Percentiles rank a stretch among this genome's conserved stretches.
Evolutionary conservation across 2,888 invertebrate genomes (phyloP).

Genomic region (Syrphus vitripennis): DNA sequence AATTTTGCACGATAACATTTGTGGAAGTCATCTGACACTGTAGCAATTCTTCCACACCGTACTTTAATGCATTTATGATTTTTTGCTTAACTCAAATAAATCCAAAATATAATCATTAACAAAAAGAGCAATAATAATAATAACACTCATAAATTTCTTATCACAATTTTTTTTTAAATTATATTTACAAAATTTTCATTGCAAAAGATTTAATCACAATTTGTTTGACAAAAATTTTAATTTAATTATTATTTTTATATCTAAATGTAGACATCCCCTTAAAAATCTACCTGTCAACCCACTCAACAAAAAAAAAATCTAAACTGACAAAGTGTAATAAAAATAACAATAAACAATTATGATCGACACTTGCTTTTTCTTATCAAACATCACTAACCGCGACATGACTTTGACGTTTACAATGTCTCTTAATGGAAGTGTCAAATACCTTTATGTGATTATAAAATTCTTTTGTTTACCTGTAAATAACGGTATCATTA

Average conservation of each 20-base stretch:
- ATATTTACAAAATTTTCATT: neutral
- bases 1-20: no score
- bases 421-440: neutral
- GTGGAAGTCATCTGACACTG: no score
- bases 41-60: no score
- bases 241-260: neutral
- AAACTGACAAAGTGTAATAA: neutral
- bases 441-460: neutral
- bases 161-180: neutral
- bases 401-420: neutral
- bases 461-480: constrained; percentile 34
- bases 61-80: no score
- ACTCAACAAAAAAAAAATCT: neutral
- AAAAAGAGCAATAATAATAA: neutral
- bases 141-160: neutral
- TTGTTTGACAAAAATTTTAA: neutral
- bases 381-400: neutral
- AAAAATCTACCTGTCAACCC: neutral
- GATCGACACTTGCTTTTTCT: neutral
- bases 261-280: neutral
- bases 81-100: no score
- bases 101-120: neutral
- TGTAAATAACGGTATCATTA: constrained; percentile 42
- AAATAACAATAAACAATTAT: no score
- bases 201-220: neutral